These are phyloP conservation scores for Kradibia gibbosae DNA, from an alignment of 1,140 invertebrate genomes.

Conservation along the genomic window DNA sequence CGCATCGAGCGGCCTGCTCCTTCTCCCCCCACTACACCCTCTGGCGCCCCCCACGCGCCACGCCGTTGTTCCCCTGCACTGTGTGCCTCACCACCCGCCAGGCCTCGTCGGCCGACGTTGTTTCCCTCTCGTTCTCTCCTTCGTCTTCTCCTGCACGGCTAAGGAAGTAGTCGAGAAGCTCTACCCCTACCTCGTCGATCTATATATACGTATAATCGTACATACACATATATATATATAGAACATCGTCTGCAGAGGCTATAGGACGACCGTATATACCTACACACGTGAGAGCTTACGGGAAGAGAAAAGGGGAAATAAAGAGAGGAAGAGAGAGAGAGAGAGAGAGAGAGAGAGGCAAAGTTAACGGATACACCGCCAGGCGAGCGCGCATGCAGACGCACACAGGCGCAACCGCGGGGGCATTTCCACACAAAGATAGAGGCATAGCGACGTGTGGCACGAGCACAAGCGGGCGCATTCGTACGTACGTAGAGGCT, in stretches of 20 bases:
- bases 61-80: not conserved
- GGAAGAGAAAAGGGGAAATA: too few species aligned
- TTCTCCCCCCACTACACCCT: too few species aligned
- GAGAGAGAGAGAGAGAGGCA: not conserved
- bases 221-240: too few species aligned
- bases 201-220: not conserved
- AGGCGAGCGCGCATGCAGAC: too few species aligned
- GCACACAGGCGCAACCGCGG: too few species aligned
- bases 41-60: not conserved
- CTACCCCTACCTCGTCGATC: not conserved
- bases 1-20: too few species aligned
- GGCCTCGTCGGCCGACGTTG: not conserved
- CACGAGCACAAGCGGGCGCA: too few species aligned
- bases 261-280: not conserved
- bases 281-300: not conserved
- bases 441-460: too few species aligned
- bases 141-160: not conserved
- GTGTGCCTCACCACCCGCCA: not conserved
- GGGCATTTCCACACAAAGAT: too few species aligned
- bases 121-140: not conserved
- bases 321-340: too few species aligned
- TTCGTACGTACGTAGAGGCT: not conserved
- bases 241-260: too few species aligned
- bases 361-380: too few species aligned
- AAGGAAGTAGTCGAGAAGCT: conserved; percentile 10